Evolutionary conservation across 2,888 invertebrate genomes (phyloP).

Genomic region (Hirtodrosophila trivittata): DNA sequence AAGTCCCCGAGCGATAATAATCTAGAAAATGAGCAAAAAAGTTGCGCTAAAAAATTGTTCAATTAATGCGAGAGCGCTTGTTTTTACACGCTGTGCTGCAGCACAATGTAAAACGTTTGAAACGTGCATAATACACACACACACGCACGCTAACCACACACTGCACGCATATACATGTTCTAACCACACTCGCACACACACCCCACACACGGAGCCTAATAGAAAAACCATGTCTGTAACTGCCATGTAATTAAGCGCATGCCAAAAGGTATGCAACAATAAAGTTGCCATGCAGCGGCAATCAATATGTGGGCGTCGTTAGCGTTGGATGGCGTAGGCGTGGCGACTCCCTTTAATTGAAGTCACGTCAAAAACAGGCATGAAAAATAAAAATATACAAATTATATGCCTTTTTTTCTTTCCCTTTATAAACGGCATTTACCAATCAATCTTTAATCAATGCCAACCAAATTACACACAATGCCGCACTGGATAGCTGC

Average conservation of each 20-base stretch:
- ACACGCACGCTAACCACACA: constrained; percentile 22
- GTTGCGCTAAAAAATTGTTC: constrained; percentile 67
- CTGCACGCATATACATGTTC: constrained; percentile 14
- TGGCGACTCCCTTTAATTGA: constrained; percentile 55
- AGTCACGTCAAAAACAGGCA: constrained; percentile 62
- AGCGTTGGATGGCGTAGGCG: constrained; percentile 31
- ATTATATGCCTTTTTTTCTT: background rate
- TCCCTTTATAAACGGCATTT: too few relatives aligned
- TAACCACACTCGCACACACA: constrained; percentile 21
- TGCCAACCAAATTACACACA: constrained; percentile 36
- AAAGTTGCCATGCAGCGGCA: constrained; percentile 50
- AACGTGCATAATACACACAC: constrained; percentile 62
- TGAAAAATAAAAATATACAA: constrained; percentile 26
- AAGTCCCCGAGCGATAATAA: constrained; percentile 61
- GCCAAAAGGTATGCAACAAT: constrained; percentile 73
- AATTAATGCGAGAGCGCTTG: constrained; percentile 66
- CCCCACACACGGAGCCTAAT: background rate
- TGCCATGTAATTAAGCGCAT: constrained; percentile 74
- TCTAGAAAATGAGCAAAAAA: constrained; percentile 57
- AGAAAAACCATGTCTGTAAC: constrained; percentile 33
- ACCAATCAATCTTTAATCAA: constrained; percentile 33
- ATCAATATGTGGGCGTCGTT: constrained; percentile 60
- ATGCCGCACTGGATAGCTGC: constrained; percentile 21
- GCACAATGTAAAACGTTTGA: constrained; percentile 53
- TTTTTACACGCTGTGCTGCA: constrained; percentile 22